Conservation (phyloP, 2,888 invertebrate species). For the Pasiphila rectangulata region DNA sequence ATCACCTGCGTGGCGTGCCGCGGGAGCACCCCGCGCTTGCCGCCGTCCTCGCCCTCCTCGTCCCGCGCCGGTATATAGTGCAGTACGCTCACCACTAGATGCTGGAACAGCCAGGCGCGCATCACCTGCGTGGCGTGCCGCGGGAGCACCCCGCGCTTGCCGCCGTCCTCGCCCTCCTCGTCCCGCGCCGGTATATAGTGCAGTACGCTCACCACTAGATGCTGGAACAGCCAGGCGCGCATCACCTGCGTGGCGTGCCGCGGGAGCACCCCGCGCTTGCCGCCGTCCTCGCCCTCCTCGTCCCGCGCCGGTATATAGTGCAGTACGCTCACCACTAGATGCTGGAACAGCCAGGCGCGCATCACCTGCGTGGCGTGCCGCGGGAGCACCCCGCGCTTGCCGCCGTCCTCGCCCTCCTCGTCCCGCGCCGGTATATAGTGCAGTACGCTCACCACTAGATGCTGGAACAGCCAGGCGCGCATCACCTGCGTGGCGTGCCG, state of each 20-base stretch:
- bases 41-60: slow-evolving; percentile 59
- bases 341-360: slow-evolving; percentile 5
- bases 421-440: slow-evolving; percentile 74
- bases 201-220: slow-evolving; percentile 4
- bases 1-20: slow-evolving; percentile 44
- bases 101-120: slow-evolving; percentile 3
- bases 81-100: slow-evolving; percentile 4
- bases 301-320: slow-evolving; percentile 74
- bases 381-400: slow-evolving; percentile 53
- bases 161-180: slow-evolving; percentile 59
- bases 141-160: slow-evolving; percentile 53
- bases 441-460: not conserved
- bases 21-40: slow-evolving; percentile 53
- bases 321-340: not conserved
- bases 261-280: slow-evolving; percentile 53
- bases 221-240: slow-evolving; percentile 3
- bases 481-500: slow-evolving; percentile 43
- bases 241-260: slow-evolving; percentile 44
- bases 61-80: slow-evolving; percentile 74
- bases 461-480: slow-evolving; percentile 4
- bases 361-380: slow-evolving; percentile 44
- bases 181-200: slow-evolving; percentile 74
- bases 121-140: slow-evolving; percentile 44
- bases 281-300: slow-evolving; percentile 59
- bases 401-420: slow-evolving; percentile 59